Evolutionary conservation across 2,797 vertebrate species (phyloP).

Genomic region (Steatocranus sp.): DNA sequence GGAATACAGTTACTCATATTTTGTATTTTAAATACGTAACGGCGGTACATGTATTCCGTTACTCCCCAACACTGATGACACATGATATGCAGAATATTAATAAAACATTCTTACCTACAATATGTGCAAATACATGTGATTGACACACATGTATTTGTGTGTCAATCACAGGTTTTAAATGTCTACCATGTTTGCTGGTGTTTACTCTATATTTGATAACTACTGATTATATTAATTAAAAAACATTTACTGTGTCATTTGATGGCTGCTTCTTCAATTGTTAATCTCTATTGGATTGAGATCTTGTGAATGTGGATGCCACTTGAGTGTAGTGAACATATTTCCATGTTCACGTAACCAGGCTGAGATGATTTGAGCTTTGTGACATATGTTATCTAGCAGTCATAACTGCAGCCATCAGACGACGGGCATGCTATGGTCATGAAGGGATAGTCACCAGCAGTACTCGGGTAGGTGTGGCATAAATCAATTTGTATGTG

Average conservation of each 20-base stretch:
- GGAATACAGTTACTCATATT: too few species aligned
- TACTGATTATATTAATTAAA: not conserved
- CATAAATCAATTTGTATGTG: not conserved
- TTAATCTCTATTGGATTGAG: not conserved
- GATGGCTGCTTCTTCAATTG: not conserved
- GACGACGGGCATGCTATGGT: rapidly evolving
- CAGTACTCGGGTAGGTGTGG: not conserved
- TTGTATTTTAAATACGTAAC: too few species aligned
- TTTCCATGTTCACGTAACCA: not conserved
- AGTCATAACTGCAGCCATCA: not conserved
- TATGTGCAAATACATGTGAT: not conserved
- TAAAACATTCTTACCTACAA: not conserved
- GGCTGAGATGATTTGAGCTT: not conserved
- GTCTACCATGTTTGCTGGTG: not conserved
- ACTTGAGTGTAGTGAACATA: not conserved
- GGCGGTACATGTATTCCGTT: too few species aligned
- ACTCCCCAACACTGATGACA: not conserved
- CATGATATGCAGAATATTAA: not conserved
- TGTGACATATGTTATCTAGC: not conserved
- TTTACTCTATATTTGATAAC: not conserved
- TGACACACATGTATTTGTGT: not conserved
- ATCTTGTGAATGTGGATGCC: rapidly evolving
- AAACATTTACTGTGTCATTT: not conserved
- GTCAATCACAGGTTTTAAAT: not conserved
- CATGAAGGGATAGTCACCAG: not conserved